A percentile compares a stretch with the other conserved stretches of the same genome.
phyloP scores from a whole-genome alignment of 64 coral and sea anemone species.

The Stichodactyla helianthus region DNA sequence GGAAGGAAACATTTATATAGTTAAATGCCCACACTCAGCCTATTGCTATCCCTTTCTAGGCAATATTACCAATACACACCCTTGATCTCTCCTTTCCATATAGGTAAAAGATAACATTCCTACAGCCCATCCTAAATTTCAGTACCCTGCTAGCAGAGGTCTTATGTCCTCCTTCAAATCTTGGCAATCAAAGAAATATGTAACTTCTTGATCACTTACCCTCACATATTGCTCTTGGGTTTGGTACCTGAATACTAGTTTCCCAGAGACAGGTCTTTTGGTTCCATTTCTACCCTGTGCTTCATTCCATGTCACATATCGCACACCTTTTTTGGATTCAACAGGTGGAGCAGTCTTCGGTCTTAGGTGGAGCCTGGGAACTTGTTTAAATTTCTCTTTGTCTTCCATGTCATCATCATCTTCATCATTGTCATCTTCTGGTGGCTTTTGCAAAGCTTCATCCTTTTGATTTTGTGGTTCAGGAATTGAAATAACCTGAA shows the following conservation, averaged over 20 bases:
- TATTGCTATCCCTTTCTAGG: no score
- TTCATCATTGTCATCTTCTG: conserved; percentile 24
- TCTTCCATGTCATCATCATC: conserved; percentile 37
- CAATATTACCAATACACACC: no score
- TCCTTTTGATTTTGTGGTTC: conserved; percentile 8
- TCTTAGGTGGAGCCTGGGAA: conserved; percentile 80
- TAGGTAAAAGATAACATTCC: no score
- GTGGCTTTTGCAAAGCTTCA: not conserved
- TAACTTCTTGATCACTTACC: not conserved
- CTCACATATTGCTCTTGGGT: not conserved
- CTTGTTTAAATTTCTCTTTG: conserved; percentile 47
- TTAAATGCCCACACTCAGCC: no score
- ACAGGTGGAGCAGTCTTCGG: conserved; percentile 77
- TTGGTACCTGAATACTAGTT: not conserved
- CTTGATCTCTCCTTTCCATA: no score
- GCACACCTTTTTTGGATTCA: conserved; percentile 52
- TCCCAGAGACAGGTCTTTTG: conserved; percentile 37
- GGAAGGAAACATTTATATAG: no score
- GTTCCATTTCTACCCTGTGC: conserved; percentile 19
- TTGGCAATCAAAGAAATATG: no score
- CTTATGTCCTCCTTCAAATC: no score
- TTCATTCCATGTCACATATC: conserved; percentile 96
- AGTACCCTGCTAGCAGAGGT: no score
- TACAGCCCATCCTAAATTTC: no score
- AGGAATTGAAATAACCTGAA: not conserved